Percentiles rank a stretch among this genome's conserved stretches.
These are phyloP conservation scores for Himalopsyche japonica DNA, from an alignment of 2,888 invertebrate species.

Conservation along the genomic window DNA sequence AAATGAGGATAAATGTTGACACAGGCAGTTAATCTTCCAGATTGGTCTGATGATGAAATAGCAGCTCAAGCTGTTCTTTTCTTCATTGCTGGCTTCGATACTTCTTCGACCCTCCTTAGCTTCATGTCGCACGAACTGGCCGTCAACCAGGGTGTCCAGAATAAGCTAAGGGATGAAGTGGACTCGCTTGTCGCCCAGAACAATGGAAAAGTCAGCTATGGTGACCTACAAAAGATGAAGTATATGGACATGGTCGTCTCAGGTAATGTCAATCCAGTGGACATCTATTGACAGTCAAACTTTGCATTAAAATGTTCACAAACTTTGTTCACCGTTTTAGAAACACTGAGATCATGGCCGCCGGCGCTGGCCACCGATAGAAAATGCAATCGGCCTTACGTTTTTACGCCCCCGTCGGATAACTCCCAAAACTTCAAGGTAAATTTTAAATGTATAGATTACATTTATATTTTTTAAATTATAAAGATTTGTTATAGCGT, in stretches of 20 bases:
- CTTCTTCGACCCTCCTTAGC: conserved; percentile 46
- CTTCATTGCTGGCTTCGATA: conserved; percentile 50
- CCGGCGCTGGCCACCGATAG: conserved; percentile 44
- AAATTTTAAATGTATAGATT: not conserved
- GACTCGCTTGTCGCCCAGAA: conserved; percentile 44
- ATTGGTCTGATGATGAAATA: conserved; percentile 47
- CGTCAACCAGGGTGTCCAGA: conserved; percentile 47
- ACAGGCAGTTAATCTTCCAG: no score
- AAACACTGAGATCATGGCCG: conserved; percentile 45
- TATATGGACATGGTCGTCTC: conserved; percentile 59
- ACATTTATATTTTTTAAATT: not conserved
- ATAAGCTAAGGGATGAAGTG: conserved; percentile 47
- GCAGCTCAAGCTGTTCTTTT: conserved; percentile 48
- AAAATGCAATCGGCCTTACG: conserved; percentile 45
- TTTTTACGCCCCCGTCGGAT: conserved; percentile 19
- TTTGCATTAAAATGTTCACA: no score
- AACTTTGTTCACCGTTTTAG: conserved; percentile 38
- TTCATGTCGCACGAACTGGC: conserved; percentile 48
- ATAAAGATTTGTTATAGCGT: no score
- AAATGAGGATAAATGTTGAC: no score
- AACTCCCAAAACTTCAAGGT: not conserved
- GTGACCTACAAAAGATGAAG: conserved; percentile 45
- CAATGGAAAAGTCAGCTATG: conserved; percentile 49
- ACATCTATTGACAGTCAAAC: no score
- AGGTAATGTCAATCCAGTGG: conserved; percentile 42